Base-by-base conservation (phyloP, 2,113 vertebrate genomes). In the Isichthys henryi region DNA sequence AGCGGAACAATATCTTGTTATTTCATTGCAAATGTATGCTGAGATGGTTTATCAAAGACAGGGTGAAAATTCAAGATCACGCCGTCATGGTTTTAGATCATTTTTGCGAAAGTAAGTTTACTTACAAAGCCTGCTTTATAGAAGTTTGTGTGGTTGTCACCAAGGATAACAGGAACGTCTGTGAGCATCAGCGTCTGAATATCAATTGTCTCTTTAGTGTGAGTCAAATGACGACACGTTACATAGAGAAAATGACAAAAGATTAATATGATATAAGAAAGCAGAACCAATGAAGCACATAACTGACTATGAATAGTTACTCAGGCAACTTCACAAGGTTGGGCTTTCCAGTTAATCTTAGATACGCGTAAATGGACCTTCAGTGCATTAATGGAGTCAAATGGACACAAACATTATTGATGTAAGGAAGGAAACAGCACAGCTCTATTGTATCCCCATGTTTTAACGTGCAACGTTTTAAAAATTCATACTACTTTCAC, bases 371-470 rank as follows among this genome's bases (percentile, higher is more conserved):
- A 53, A 35, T 91, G 83, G 5, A 91, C 39, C 39, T 45, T 88
- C 90, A 91, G 87, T 88, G 89, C 89, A 90, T 88, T 88, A 35
- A 90, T 56, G 35, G 58, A 91, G 43, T 84, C 88, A 86, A 90
- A 90, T 85, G 90, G 90, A 86, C 90, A 85, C 39, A 89, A 35
- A 62, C 88, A 89, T 27, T 91, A 48, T 56, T 88, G 46, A 8
- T 90, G 48, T 46, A 90, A 10, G 85, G 86, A 88, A 85, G 90
- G 48, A 39, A 91, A 90, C 4, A 39, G 86, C 0, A 89, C 77
- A 85, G 53, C 88, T 90, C 53, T 90, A 19, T 27, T 77, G 77
- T 31, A 90, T 0, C 77, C 15, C 89, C 89, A 86, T 91, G 58
- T 56, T 90, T 91, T 87, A 87, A 62, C 0, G 53, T 74, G 19